Evolutionary conservation across 1,140 invertebrate genomes (phyloP).

Genomic region (Drosophila eugracilis): DNA sequence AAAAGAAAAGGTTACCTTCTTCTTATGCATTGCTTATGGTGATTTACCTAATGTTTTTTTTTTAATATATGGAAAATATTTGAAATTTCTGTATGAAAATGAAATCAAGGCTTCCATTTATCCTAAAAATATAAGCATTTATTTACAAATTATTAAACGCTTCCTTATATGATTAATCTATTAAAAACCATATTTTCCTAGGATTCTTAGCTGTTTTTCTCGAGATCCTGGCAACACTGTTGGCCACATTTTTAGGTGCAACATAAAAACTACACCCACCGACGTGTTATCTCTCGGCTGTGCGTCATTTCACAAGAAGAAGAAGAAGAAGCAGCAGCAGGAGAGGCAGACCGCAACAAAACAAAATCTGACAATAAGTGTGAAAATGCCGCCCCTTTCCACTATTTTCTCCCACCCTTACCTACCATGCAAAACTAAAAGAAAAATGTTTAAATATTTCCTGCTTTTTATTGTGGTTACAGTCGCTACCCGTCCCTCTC

Average conservation of each 20-base stretch:
- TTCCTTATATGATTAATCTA: too few species aligned
- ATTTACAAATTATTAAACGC: too few species aligned
- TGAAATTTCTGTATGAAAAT: too few species aligned
- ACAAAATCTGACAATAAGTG: slow-evolving; percentile 83
- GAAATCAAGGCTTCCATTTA: too few species aligned
- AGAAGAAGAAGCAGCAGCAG: slow-evolving; percentile 19
- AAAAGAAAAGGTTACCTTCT: too few species aligned
- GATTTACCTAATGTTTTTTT: too few species aligned
- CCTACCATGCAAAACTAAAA: slow-evolving; percentile 76
- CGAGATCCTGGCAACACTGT: slow-evolving; percentile 4
- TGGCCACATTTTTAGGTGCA: slow-evolving; percentile 60
- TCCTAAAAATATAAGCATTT: too few species aligned
- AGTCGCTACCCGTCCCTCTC: slow-evolving; percentile 6
- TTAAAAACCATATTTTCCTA: background rate
- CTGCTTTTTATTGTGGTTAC: slow-evolving; percentile 83
- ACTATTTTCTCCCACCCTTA: slow-evolving; percentile 14
- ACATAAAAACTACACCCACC: slow-evolving; percentile 63
- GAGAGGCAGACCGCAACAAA: slow-evolving; percentile 56
- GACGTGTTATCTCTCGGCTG: slow-evolving; percentile 78
- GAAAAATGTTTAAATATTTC: slow-evolving; percentile 85
- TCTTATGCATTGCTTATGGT: too few species aligned
- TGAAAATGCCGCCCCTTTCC: slow-evolving; percentile 63
- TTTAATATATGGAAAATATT: too few species aligned
- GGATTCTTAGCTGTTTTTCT: background rate
- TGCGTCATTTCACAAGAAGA: slow-evolving; percentile 77